Conservation (phyloP, 2,797 vertebrate genomes). For the Hemitrygon akajei region DNA sequence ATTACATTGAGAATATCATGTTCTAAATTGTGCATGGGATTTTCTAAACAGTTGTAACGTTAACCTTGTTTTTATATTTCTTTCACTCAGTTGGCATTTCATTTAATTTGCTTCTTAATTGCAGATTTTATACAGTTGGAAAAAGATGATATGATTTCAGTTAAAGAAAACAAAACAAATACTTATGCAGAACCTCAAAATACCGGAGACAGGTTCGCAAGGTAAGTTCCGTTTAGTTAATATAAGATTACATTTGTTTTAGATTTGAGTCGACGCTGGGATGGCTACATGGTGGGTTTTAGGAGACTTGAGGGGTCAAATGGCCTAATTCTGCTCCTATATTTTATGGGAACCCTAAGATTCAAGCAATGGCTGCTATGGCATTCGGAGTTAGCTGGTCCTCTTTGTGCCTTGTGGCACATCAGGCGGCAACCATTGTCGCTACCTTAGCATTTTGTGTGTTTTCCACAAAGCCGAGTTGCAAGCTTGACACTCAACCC, state of each 20-base stretch:
- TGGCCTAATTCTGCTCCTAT: too few species aligned
- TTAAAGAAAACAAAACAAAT: slow-evolving; percentile 16
- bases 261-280: background rate
- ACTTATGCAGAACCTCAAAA: background rate
- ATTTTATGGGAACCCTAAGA: too few species aligned
- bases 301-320: too few species aligned
- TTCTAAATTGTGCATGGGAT: background rate
- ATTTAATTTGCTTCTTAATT: slow-evolving; percentile 41
- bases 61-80: background rate
- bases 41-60: background rate
- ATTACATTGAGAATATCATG: background rate
- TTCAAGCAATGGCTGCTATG: background rate
- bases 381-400: background rate
- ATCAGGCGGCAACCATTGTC: too few species aligned
- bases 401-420: too few species aligned
- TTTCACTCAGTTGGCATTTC: background rate
- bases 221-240: background rate
- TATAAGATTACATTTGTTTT: too few species aligned
- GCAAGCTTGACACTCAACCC: too few species aligned
- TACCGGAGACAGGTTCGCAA: background rate
- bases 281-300: background rate
- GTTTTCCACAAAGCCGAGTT: too few species aligned
- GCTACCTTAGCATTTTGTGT: too few species aligned
- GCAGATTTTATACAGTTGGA: slow-evolving; percentile 94
- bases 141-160: slow-evolving; percentile 63